A percentile compares a stretch with the other conserved stretches of the same genome.
Conservation (phyloP, 2,888 invertebrate species). For the Coelopa pilipes region DNA sequence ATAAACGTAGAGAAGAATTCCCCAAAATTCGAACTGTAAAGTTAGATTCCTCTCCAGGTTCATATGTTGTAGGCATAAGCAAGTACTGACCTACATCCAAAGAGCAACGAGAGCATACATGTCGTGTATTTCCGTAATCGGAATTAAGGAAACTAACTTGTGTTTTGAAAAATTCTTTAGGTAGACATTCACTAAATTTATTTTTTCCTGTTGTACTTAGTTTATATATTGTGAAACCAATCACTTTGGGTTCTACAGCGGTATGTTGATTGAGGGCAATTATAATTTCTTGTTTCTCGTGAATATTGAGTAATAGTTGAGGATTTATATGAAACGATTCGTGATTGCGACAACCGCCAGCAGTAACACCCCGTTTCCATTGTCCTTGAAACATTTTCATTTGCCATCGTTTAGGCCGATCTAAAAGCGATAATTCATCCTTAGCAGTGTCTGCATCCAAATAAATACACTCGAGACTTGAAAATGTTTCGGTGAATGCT, state of each 20-base stretch:
- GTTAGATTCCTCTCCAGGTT: conserved; percentile 88
- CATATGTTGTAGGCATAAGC: conserved; percentile 90
- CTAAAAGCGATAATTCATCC: conserved; percentile 82
- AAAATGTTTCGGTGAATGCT: conserved; percentile 85
- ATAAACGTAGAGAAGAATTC: conserved; percentile 80
- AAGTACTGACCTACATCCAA: conserved; percentile 85
- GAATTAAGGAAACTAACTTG: conserved; percentile 89
- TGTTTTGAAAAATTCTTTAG: conserved; percentile 84
- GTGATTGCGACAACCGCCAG: conserved; percentile 90
- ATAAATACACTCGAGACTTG: conserved; percentile 85
- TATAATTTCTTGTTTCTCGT: conserved; percentile 84
- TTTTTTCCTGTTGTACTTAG: conserved; percentile 48
- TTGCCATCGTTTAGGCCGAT: conserved; percentile 83
- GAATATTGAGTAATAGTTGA: conserved; percentile 82
- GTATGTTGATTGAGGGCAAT: conserved; percentile 90
- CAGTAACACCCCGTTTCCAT: conserved; percentile 88
- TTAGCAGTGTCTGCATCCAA: conserved; percentile 87
- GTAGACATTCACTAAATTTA: conserved; percentile 78
- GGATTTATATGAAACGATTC: conserved; percentile 94
- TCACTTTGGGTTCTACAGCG: conserved; percentile 91
- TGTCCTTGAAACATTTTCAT: conserved; percentile 87
- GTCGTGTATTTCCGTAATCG: conserved; percentile 90
- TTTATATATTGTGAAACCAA: conserved; percentile 87
- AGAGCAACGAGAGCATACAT: conserved; percentile 83
- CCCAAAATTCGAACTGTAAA: conserved; percentile 87